phyloP scores from a whole-genome alignment of 2,113 vertebrate genomes.

The Junco hyemalis region DNA sequence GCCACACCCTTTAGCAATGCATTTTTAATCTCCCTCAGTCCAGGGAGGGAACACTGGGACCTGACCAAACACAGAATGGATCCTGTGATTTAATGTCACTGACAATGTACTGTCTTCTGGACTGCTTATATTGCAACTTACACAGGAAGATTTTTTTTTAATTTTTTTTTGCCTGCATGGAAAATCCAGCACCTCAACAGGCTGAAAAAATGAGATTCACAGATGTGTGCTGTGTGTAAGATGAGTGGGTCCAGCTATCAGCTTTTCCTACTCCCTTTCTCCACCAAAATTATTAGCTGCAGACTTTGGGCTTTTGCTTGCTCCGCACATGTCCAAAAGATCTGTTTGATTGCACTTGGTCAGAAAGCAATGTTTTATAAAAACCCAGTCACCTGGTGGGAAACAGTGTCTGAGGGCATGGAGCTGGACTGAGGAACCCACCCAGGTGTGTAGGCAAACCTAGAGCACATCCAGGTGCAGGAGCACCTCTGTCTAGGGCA shows the following conservation, averaged over 20 bases:
- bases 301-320: neutral
- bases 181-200: constrained; percentile 10
- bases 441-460: neutral
- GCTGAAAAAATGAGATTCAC: neutral
- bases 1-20: neutral
- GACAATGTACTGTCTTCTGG: neutral
- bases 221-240: constrained; percentile 5
- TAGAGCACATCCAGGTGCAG: neutral
- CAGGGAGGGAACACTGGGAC: neutral
- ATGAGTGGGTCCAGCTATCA: neutral
- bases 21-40: neutral
- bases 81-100: neutral
- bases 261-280: neutral
- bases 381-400: neutral
- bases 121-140: neutral
- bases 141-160: neutral
- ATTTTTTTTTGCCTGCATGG: neutral
- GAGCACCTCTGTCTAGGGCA: neutral
- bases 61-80: neutral
- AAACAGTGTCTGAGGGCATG: neutral
- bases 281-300: neutral
- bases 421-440: neutral
- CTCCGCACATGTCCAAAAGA: neutral
- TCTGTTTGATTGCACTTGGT: neutral
- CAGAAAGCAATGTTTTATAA: neutral